Base-by-base conservation (phyloP, 1,140 invertebrate species). In the Bombus confusus region DNA sequence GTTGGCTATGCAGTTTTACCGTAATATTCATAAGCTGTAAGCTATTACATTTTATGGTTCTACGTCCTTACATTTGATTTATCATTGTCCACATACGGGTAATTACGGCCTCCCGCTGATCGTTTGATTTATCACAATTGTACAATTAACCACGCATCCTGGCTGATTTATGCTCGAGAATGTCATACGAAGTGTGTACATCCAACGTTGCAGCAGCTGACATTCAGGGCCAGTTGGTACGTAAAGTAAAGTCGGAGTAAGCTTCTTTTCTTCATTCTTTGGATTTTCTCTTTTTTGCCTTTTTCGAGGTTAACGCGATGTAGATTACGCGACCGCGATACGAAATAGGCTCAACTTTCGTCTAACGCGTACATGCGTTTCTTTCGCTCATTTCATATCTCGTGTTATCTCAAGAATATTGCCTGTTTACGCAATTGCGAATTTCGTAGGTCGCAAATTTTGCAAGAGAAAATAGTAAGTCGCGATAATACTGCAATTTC, bases 61-160 rank as follows among this genome's bases (percentile, higher is more conserved):
- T 62, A 82, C 80, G 86, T 90, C 80, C 71, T 90, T 90, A 88
- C 71, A 66, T 86, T 85, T 91, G 89, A 91, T 91, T 91, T 91
- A 91, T 91, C 87, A 91, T 91, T 91, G 88, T 90, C 80, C 66
- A 83, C 78, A 34, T 80, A 76, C 52, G 69, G 87, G 82, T 91
- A 91, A 91, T 91, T 91, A 91, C 82, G 75, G 77, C 73, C 85
- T 84, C 87, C 85, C 69, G 85, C 90, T 89, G 87, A 91, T 88
- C 85, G 74, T 37, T 85, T 91, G 89, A 91, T 91, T 91, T 88
- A 91, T 86, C 83, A 69, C 90, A 77, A 91, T 91, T 85, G 89
- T 90, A 91, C 87, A 87, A 91, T 91, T 91, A 91, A 87, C 73
- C 80, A 74, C 64, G 80, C 77, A 79, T 82, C 88, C 37, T 34